phyloP scores from a whole-genome alignment of 1,140 invertebrate species.

The Euura lappo region DNA sequence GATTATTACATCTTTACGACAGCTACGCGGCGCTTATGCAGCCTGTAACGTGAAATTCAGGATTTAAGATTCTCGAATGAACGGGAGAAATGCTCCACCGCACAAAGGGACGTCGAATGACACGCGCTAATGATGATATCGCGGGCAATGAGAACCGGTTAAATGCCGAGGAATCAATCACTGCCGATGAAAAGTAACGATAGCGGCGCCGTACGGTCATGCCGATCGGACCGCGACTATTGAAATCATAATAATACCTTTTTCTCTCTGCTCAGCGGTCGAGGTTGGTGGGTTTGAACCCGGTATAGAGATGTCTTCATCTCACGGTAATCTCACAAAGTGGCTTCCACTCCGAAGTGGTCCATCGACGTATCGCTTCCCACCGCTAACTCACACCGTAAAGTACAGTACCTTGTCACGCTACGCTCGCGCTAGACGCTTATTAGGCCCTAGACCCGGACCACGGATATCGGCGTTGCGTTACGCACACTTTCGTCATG shows the following conservation, averaged over 20 bases:
- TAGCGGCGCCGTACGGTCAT: constrained; percentile 32
- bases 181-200: constrained; percentile 32
- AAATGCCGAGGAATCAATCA: constrained; percentile 45
- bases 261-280: constrained; percentile 3
- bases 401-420: not conserved
- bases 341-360: constrained; percentile 7
- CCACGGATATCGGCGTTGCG: not conserved
- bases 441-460: not conserved
- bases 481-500: not conserved
- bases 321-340: constrained; percentile 9
- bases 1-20: constrained; percentile 15
- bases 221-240: constrained; percentile 32
- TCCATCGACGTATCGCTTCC: constrained; percentile 2
- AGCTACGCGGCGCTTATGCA: no score
- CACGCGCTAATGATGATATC: constrained; percentile 35
- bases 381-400: not conserved
- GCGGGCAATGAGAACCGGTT: constrained; percentile 29
- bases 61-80: constrained; percentile 2
- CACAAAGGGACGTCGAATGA: constrained; percentile 13
- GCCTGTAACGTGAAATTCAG: no score
- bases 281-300: constrained; percentile 27
- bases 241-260: constrained; percentile 43
- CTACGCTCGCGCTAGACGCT: not conserved
- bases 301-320: constrained; percentile 31
- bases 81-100: no score